These are phyloP conservation scores for Gonatopus flavifemur DNA, from an alignment of 1,140 invertebrate species.

Conservation along the genomic window DNA sequence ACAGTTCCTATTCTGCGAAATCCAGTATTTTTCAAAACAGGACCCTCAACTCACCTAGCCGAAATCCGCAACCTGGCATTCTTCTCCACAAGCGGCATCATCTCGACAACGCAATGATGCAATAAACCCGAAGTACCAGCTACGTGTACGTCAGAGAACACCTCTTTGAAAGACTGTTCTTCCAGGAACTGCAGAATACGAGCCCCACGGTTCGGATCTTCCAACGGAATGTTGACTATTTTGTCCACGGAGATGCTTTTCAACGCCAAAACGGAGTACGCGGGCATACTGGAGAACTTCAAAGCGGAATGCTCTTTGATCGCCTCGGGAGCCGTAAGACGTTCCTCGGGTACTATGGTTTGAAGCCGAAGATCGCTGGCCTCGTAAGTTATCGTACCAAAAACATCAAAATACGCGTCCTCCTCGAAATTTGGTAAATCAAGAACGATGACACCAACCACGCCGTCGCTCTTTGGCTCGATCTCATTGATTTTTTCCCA, in stretches of 20 bases:
- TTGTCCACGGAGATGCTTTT: slow-evolving; percentile 40
- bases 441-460: slow-evolving; percentile 36
- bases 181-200: slow-evolving; percentile 30
- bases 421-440: slow-evolving; percentile 42
- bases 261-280: slow-evolving; percentile 30
- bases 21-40: too few species aligned
- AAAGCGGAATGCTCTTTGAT: slow-evolving; percentile 26
- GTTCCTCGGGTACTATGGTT: slow-evolving; percentile 27
- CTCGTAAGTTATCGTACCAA: slow-evolving; percentile 40
- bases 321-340: slow-evolving; percentile 24
- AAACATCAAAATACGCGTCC: slow-evolving; percentile 17
- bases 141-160: slow-evolving; percentile 26
- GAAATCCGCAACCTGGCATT: slow-evolving; percentile 29
- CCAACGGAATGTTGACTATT: slow-evolving; percentile 19
- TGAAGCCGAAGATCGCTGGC: slow-evolving; percentile 39
- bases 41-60: slow-evolving; percentile 43
- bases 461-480: slow-evolving; percentile 9
- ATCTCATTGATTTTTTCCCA: slow-evolving; percentile 29
- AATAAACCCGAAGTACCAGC: slow-evolving; percentile 24
- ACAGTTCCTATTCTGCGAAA: too few species aligned
- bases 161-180: slow-evolving; percentile 29
- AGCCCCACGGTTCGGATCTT: slow-evolving; percentile 5
- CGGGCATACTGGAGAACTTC: slow-evolving; percentile 13
- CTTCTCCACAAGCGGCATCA: slow-evolving; percentile 17
- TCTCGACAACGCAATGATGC: slow-evolving; percentile 40